Base-by-base conservation (phyloP, 2,888 invertebrate species). In the Brassicogethes aeneus region DNA sequence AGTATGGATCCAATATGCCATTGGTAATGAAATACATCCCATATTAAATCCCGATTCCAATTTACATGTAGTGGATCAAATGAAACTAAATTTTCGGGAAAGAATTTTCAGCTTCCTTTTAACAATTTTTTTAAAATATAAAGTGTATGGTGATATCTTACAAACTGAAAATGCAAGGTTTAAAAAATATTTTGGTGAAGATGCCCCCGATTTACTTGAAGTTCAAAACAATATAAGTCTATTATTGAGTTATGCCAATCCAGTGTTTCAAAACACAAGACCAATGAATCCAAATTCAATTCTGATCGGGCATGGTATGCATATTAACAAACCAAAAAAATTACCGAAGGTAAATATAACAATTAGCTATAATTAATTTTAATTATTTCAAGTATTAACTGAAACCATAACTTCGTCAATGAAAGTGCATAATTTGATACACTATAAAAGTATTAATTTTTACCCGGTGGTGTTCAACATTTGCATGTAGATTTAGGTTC, bases 191-290 rank as follows among this genome's bases (percentile, higher is more conserved):
- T 50, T 60, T 8, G 56, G 60, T 3, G 31, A 45, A 13, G 42
- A 52, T 36, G 43, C 52, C 30, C 54, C 55, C 15, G 34, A 52
- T 13, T 29, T 59, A n/a, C 15, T 35, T 3, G 54, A 55, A 7
- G 43, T 59, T 2, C 45, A 51, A 33, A 43, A 42, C 37, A 52
- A 53, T 36, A 41, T 54, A n/a, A 54, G 52, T 30, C 51, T 65
- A 59, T 32, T 64, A 32, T 64, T 67, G 39, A 40, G 61, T 3
- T 61, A 60, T 41, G 50, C 53, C 0, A 56, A 66, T 57, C 61
- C 63, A 0, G 42, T 63, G 37, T 62, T 64, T 40, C 53, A 59
- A 38, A 45, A 45, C n/a, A 37, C 58, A 3, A 54, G 64, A 40
- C 58, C 65, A 1, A 31, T 57, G 17, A 54, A 57, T 33, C 63